Base-by-base conservation (phyloP, 2,888 invertebrate species). In the Conops quadrifasciatus region DNA sequence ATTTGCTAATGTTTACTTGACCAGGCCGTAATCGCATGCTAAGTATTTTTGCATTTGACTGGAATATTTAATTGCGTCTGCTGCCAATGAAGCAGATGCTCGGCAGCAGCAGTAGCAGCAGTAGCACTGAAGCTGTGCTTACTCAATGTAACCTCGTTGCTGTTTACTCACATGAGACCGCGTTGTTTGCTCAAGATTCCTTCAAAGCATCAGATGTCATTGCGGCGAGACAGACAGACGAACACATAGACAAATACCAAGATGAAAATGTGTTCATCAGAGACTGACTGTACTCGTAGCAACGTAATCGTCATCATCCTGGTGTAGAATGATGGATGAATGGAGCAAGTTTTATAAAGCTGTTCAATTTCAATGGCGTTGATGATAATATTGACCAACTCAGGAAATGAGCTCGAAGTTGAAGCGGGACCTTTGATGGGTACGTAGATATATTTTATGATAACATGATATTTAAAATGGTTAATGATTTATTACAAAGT, bases 1-100 rank as follows among this genome's bases (percentile, higher is more conserved):
- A 80, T 80, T 80, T 80, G 78, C 77, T 77, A 78, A 78, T 80
- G 80, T 80, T 80, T 79, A 79, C 79, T 79, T 79, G 80, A 80
- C 80, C 80, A 75, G 77, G 76, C 78, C 76, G 24, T 80, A 80
- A 80, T 80, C 79, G 79, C 77, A 79, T 80, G 80, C 79, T 79
- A 80, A 80, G 78, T 76, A 79, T 78, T 79, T 76, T 78, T 73
- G 67, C 74, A 71, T 74, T 74, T 75, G 78, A 75, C 75, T 72
- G 71, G 75, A 75, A 78, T 77, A 75, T 76, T 75, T 76, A 75
- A 77, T 75, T 76, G 73, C 76, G 53, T 62, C 67, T 62, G 63
- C 59, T 70, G 45, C 28, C 67, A 56, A 21, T 19, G 56, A 65
- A 36, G 36, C n/a, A n/a, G 5, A n/a, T 13, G n/a, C 4, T 9